Percentiles rank a stretch among this genome's conserved stretches.
Evolutionary conservation across 2,113 vertebrate species (phyloP).

Genomic region (Channa argus): DNA sequence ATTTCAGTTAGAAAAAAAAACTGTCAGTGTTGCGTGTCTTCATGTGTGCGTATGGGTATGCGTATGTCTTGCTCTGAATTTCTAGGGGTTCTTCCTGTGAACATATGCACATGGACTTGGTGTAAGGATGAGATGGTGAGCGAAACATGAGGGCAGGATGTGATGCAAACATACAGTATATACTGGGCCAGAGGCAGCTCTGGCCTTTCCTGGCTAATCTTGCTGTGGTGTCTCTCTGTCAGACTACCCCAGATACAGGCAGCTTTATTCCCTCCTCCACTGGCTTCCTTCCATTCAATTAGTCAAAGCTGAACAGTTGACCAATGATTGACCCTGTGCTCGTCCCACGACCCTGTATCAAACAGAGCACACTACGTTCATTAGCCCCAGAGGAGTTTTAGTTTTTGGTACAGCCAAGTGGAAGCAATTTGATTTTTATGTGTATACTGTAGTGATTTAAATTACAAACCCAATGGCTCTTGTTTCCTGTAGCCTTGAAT

Average conservation of each 20-base stretch:
- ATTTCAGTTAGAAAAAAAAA: constrained; percentile 41
- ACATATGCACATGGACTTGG: constrained; percentile 1
- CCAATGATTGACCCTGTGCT: constrained; percentile 61
- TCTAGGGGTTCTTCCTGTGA: constrained; percentile 17
- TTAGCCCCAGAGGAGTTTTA: constrained; percentile 33
- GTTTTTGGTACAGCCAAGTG: constrained; percentile 36
- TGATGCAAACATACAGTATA: neutral
- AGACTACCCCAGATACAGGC: constrained; percentile 47
- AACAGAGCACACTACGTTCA: constrained; percentile 51
- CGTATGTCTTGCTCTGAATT: neutral
- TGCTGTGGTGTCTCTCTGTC: constrained; percentile 26
- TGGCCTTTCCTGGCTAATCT: constrained; percentile 36
- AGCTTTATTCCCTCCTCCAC: constrained; percentile 51
- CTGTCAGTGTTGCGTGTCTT: neutral
- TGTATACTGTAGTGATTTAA: constrained; percentile 37
- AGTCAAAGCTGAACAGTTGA: constrained; percentile 52
- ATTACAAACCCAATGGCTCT: constrained; percentile 13
- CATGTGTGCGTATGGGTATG: neutral
- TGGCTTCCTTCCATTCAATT: constrained; percentile 64
- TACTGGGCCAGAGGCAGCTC: constrained; percentile 13
- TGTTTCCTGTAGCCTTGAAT: constrained; percentile 17
- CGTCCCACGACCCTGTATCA: constrained; percentile 48
- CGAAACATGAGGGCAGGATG: neutral
- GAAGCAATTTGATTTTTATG: constrained; percentile 40
- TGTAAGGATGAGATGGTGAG: neutral